Base-by-base conservation (phyloP, 2,888 invertebrate species). In the Sarcophaga carnaria region DNA sequence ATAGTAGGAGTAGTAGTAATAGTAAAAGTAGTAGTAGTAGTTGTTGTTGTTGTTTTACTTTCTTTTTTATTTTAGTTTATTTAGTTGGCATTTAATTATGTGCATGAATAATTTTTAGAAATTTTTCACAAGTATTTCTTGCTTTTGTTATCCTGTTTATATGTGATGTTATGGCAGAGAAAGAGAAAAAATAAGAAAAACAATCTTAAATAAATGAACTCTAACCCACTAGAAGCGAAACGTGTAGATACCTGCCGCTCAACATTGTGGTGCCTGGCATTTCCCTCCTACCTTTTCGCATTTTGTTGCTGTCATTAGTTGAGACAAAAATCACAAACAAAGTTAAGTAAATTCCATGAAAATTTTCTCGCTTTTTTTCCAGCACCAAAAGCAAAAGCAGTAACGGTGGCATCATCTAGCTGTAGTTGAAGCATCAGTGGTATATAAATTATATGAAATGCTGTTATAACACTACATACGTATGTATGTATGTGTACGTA, bases 71-170 rank as follows among this genome's bases (percentile, higher is more conserved):
- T 80, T 59, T 17, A 70, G 75, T 85, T 80, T 71, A 11, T 74
- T 75, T 75, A 22, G 69, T 78, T 84, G 84, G 66, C 86, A 81
- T 81, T 87, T 84, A 87, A 87, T 87, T 87, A 84, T 80, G 84
- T 87, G 86, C 84, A 71, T 81, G 83, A 87, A 80, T 78, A 70
- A 80, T 74, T 83, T 78, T 62, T 54, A 54, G 17, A 72, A 83
- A 83, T 83, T 77, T 77, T 69, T 76, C 49, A 83, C 71, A 76
- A 27, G 63, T 70, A 22, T 75, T 69, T 81, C 14, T 27, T 66
- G 22, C 27, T 14, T 71, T 66, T 71, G 22, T 22, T 74, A 62
- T 12, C 17, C 37, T 37, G 14, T 17, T 12, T 54, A 54, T 54
- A 17, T 54, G 17, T 54, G 54, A 54, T 4, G 17, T 54, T 54